These are phyloP conservation scores for Electrophaes corylata DNA, from an alignment of 2,888 invertebrate genomes.

Conservation along the genomic window DNA sequence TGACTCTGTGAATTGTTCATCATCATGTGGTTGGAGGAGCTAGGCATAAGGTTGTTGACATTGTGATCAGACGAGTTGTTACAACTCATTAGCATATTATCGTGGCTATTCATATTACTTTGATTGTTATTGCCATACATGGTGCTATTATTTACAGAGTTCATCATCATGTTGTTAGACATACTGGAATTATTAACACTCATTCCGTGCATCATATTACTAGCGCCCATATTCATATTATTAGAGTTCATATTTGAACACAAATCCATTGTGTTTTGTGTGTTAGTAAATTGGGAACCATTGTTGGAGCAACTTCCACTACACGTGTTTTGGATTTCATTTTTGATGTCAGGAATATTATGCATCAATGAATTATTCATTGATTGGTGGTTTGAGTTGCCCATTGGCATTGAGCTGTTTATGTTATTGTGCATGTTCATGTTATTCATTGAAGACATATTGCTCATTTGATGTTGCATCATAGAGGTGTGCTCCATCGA, in stretches of 20 bases:
- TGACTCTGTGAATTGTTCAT: constrained; percentile 71
- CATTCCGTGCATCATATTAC: constrained; percentile 73
- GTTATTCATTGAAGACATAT: constrained; percentile 65
- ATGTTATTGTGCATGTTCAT: constrained; percentile 74
- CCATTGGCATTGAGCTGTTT: constrained; percentile 71
- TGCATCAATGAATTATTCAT: constrained; percentile 75
- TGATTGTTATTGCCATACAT: constrained; percentile 66
- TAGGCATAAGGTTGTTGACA: constrained; percentile 67
- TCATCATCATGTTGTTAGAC: constrained; percentile 74
- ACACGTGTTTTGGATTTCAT: constrained; percentile 76
- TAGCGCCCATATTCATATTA: constrained; percentile 66
- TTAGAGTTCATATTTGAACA: constrained; percentile 69
- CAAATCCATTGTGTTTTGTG: constrained; percentile 71
- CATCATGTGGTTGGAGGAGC: constrained; percentile 72
- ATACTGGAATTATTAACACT: constrained; percentile 68
- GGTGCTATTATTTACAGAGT: constrained; percentile 61
- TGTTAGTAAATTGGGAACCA: constrained; percentile 65
- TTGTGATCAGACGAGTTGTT: constrained; percentile 69
- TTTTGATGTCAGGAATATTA: constrained; percentile 79
- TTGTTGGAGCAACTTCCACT: constrained; percentile 75
- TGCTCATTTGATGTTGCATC: constrained; percentile 77
- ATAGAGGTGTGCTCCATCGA: constrained; percentile 73
- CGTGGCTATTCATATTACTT: constrained; percentile 67
- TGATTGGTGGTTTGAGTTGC: constrained; percentile 67
- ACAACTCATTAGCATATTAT: constrained; percentile 76